Conservation (phyloP, 2,113 vertebrate genomes). For the Taxidea taxus region DNA sequence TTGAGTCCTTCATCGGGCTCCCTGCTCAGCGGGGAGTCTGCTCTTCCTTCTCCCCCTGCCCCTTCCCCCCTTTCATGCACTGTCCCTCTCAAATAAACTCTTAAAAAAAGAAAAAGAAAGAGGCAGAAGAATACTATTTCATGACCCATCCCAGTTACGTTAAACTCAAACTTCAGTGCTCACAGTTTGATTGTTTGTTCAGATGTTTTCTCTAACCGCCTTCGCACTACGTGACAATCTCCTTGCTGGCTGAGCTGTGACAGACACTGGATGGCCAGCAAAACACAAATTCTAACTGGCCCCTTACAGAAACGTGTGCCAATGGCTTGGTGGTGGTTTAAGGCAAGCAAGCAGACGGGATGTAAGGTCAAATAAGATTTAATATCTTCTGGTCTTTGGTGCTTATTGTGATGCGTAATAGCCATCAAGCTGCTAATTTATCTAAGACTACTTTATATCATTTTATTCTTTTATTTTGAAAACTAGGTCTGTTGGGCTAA, state of each 20-base stretch:
- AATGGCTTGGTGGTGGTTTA: not conserved
- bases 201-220: not conserved
- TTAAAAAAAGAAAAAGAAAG: not conserved
- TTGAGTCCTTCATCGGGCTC: no score
- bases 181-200: not conserved
- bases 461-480: conserved; percentile 19
- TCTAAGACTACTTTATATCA: not conserved
- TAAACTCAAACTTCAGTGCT: not conserved
- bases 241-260: not conserved
- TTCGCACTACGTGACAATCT: not conserved
- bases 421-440: not conserved
- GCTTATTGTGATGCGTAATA: not conserved
- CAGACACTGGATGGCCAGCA: not conserved
- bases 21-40: no score
- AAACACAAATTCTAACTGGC: not conserved
- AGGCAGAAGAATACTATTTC: not conserved
- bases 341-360: not conserved
- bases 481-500: not conserved
- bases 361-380: not conserved
- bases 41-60: no score
- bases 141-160: not conserved
- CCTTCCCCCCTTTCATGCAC: no score
- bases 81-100: no score
- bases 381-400: not conserved
- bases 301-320: not conserved